Base-by-base conservation (phyloP, 2,888 invertebrate genomes). In the Andrena trimmerana region DNA sequence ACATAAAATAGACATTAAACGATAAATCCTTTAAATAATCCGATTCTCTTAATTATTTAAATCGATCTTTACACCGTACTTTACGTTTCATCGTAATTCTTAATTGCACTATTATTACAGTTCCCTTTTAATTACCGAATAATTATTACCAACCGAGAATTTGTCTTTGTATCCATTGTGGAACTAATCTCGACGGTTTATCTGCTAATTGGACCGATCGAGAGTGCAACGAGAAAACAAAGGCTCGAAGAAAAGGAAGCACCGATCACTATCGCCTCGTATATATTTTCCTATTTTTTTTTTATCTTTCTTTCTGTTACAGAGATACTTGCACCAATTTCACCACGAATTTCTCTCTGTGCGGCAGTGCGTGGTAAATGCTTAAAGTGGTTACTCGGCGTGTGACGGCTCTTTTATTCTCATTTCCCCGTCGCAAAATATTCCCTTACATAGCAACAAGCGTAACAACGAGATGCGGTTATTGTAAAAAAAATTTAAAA, bases 331-430 rank as follows among this genome's bases (percentile, higher is more conserved):
- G 69, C 69, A 60, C 48, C 36, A 69, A 52, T 73, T 63, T 60
- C 78, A 57, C 62, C 71, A 77, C 85, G 81, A 85, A 83, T 87
- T 83, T 85, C 87, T 86, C 81, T 83, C 83, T 74, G 69, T 54
- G 8, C 52, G 42, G 57, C 50, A 24, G 31, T 62, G 6, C 13
- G 16, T 33, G 13, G 13, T 67, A 31, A 31, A 52, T 8, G n/a
- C 20, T 31, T 27, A 31, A 27, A 65, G 54, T 42, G 57, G 65
- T 59, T 27, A 27, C 65, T 57, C 42, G 31, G 13, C 42, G n/a
- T 27, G 27, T 50, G 2, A 0, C 20, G 24, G n/a, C 42, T 42
- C 42, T 13, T 65, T 72, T 29, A 71, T 59, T 65, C 20, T 5
- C 1, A 48, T 57, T 2, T 24, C n/a, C 24, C 10, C 50, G 8